These are phyloP conservation scores for Pachypsylla venusta DNA, from an alignment of 1,140 invertebrate genomes.

Conservation along the genomic window DNA sequence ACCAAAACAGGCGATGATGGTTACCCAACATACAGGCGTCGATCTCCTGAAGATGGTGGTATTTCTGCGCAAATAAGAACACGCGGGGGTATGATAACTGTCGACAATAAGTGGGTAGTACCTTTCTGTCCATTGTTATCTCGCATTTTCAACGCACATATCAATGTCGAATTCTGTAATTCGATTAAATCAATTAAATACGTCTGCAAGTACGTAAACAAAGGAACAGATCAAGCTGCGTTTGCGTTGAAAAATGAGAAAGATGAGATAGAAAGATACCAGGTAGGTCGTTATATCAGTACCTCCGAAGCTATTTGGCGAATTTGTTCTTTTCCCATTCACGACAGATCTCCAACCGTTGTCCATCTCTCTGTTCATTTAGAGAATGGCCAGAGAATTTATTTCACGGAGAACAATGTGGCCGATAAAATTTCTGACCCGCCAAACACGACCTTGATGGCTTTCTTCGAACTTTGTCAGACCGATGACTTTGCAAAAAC, in stretches of 20 bases:
- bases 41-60: conserved; percentile 17
- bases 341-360: conserved; percentile 29
- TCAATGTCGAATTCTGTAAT: too few species aligned
- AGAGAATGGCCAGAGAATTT: conserved; percentile 21
- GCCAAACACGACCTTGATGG: conserved; percentile 6
- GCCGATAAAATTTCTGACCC: background rate
- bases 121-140: conserved; percentile 30
- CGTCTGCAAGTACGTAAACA: too few species aligned
- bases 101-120: conserved; percentile 30
- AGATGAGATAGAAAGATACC: too few species aligned
- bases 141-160: conserved; percentile 27
- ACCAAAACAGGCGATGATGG: conserved; percentile 27
- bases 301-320: too few species aligned
- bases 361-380: conserved; percentile 28
- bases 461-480: conserved; percentile 10
- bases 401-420: conserved; percentile 18
- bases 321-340: conserved; percentile 29
- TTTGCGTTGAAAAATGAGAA: too few species aligned
- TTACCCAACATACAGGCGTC: conserved; percentile 30
- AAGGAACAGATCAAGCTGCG: too few species aligned
- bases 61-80: conserved; percentile 11
- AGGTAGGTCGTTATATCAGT: too few species aligned
- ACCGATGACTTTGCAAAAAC: conserved; percentile 10
- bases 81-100: background rate
- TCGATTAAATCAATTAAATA: too few species aligned